These are phyloP conservation scores for Neodiprion lecontei DNA, from an alignment of 1,140 invertebrate species.

Conservation along the genomic window DNA sequence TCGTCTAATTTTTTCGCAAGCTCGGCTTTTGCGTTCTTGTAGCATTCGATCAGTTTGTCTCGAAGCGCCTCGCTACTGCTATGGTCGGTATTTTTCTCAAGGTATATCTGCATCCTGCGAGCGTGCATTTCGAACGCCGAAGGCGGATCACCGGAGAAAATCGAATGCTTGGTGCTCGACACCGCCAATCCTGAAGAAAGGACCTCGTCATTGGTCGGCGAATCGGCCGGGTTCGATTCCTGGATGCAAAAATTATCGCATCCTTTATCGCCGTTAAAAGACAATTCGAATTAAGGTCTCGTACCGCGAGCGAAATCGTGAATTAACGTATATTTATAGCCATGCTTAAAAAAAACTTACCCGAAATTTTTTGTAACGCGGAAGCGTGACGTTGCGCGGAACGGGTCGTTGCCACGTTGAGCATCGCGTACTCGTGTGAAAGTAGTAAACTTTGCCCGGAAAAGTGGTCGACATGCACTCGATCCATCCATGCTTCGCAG, in stretches of 20 bases:
- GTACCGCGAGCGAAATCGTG: no score
- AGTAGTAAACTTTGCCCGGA: constrained; percentile 26
- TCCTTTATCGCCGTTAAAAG: no score
- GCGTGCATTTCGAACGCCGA: background rate
- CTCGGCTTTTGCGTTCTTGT: background rate
- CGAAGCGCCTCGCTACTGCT: background rate
- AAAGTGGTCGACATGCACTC: constrained; percentile 33
- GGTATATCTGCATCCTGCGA: background rate
- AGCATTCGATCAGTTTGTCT: background rate
- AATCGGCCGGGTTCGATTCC: no score
- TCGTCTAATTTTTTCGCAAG: background rate
- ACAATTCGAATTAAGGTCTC: no score
- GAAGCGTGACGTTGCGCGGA: constrained; percentile 22
- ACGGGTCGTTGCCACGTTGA: constrained; percentile 32
- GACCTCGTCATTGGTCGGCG: no score
- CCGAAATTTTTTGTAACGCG: constrained; percentile 4
- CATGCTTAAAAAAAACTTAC: background rate
- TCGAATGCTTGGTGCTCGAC: background rate
- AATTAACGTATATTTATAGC: no score
- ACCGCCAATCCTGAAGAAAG: background rate
- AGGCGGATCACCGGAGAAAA: background rate
- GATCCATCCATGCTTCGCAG: constrained; percentile 35
- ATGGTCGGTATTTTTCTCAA: background rate
- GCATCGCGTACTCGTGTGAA: constrained; percentile 30
- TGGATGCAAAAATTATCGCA: no score